Conservation (phyloP, 1,140 invertebrate species). For the Cherax destructor region DNA sequence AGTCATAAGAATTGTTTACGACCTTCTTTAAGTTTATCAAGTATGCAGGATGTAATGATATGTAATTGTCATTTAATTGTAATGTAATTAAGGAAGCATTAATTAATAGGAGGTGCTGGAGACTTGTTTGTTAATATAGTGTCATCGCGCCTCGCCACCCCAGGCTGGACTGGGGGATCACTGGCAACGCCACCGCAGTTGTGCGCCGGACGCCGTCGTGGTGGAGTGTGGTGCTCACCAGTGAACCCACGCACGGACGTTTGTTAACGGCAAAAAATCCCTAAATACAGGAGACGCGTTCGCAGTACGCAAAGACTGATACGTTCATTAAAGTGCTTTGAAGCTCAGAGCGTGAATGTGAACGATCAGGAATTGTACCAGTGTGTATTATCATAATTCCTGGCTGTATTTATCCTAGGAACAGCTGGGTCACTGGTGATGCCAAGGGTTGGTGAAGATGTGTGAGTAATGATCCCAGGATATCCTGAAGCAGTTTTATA, state of each 20-base stretch:
- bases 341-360: too few species aligned
- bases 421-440: not conserved
- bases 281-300: not conserved
- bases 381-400: too few species aligned
- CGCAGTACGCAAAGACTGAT: not conserved
- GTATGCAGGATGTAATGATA: not conserved
- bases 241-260: slow-evolving; percentile 31
- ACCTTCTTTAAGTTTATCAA: not conserved
- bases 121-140: not conserved
- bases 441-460: not conserved
- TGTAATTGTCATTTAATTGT: not conserved
- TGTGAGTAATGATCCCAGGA: not conserved
- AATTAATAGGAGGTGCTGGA: not conserved
- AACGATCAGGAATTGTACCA: not conserved
- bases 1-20: too few species aligned
- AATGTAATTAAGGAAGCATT: not conserved
- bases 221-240: slow-evolving; percentile 20
- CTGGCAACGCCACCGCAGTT: slow-evolving; percentile 48
- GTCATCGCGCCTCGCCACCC: slow-evolving; percentile 47
- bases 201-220: slow-evolving; percentile 45
- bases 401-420: not conserved
- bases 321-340: not conserved
- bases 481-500: not conserved
- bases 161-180: slow-evolving; percentile 3
- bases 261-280: not conserved